Base-by-base conservation (phyloP, 2,888 invertebrate species). In the Neoascia interrupta region DNA sequence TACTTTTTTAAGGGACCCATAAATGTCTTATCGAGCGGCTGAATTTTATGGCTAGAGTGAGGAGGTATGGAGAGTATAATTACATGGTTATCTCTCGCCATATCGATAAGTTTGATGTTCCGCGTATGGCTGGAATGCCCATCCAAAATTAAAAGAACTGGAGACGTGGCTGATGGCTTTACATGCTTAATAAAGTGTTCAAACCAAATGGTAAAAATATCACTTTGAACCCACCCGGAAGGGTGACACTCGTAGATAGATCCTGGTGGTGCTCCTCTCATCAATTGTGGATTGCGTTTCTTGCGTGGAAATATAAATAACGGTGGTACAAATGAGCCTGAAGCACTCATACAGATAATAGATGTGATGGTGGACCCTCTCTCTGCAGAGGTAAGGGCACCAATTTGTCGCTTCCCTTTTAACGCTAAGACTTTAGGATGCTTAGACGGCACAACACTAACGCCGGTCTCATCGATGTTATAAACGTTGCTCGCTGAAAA, bases 1-100 rank as follows among this genome's bases (percentile, higher is more conserved):
- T 68, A 68, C 8, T 80, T 68, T 73, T 66, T 66, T 28, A 79
- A 54, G 0, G 66, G 34, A 34, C 63, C 68, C 73, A 80, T 73
- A 23, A 69, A 69, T 13, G 63, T 73, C 34, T 73, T 80, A 49
- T 80, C 63, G 11, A 69, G 58, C 1, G 68, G 80, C 41, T 73
- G n/a, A n/a, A n/a, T n/a, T n/a, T n/a, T n/a, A n/a, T n/a, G n/a
- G n/a, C n/a, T n/a, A n/a, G n/a, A n/a, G n/a, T n/a, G n/a, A n/a
- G n/a, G n/a, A n/a, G n/a, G 72, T 36, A 79, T 66, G 3, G 72
- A 72, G 15, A 68, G 56, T 54, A 68, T 47, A 28, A 15, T 66
- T 4, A 68, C 63, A 49, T 72, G 60, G 41, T 68, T 72, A 26
- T 45, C 49, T 34, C 56, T 70, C 18, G 70, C 36, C 5, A 70